Evolutionary conservation across 2,797 vertebrate species (phyloP).

Genomic region (Crypturellus tataupa): DNA sequence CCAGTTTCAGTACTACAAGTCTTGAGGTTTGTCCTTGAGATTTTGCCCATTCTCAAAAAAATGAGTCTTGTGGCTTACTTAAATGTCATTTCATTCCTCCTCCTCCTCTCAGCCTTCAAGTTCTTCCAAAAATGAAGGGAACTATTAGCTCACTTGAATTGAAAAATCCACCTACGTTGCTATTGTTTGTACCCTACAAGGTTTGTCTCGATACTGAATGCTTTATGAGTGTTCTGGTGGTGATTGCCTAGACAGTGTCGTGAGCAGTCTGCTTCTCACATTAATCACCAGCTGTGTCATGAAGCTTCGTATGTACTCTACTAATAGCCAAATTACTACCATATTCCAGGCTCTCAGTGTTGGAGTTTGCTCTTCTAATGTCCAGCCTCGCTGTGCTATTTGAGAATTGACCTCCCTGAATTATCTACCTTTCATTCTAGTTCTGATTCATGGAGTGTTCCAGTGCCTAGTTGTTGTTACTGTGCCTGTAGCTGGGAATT

Average conservation of each 20-base stretch:
- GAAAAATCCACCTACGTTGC: slow-evolving; percentile 33
- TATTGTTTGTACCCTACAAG: slow-evolving; percentile 16
- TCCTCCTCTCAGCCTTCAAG: slow-evolving; percentile 1
- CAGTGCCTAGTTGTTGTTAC: background rate
- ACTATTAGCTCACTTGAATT: background rate
- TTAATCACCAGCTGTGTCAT: slow-evolving; percentile 68
- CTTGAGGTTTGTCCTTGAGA: background rate
- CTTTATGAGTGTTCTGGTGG: slow-evolving; percentile 5
- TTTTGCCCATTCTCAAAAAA: slow-evolving; percentile 5
- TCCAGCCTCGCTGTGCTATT: background rate
- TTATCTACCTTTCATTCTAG: background rate
- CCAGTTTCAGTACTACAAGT: background rate
- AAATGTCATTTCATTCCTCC: slow-evolving; percentile 35
- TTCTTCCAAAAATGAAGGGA: background rate
- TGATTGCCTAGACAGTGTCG: background rate
- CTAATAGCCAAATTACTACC: slow-evolving; percentile 19
- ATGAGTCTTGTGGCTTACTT: background rate
- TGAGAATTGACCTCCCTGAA: background rate
- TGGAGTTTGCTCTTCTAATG: slow-evolving; percentile 4
- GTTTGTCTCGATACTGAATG: slow-evolving; percentile 19
- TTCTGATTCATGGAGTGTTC: background rate
- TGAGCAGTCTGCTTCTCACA: slow-evolving; percentile 64
- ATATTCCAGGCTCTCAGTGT: background rate
- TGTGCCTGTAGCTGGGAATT: background rate
- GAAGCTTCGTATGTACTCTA: slow-evolving; percentile 37